Evolutionary conservation across 2,113 vertebrate genomes (phyloP).

Genomic region (Pan troglodytes): DNA sequence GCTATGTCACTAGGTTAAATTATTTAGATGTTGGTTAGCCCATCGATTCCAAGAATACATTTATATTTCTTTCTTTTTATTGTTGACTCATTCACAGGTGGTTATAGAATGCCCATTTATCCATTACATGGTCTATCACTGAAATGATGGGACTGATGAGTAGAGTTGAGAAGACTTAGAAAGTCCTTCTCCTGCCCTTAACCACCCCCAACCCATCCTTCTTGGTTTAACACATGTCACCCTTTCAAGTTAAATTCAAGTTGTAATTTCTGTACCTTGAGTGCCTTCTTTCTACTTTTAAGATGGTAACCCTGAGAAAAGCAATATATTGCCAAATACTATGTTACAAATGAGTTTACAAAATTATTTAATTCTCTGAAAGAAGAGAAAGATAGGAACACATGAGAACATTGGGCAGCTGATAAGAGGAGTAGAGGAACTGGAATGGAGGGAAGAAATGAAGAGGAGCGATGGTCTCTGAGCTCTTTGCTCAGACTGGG

Average conservation of each 20-base stretch:
- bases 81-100: neutral
- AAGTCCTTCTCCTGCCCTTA: neutral
- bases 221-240: neutral
- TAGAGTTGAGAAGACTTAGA: neutral
- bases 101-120: neutral
- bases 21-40: neutral
- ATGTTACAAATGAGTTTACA: neutral
- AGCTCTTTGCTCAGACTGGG: neutral
- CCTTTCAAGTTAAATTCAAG: conserved; percentile 11
- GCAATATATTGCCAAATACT: neutral
- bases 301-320: neutral
- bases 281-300: neutral
- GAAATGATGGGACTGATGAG: neutral
- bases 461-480: neutral
- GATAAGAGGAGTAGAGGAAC: neutral
- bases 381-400: neutral
- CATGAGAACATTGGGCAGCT: neutral
- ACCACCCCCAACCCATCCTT: neutral
- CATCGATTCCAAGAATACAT: neutral
- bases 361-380: conserved; percentile 26
- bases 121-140: neutral
- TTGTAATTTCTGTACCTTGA: neutral
- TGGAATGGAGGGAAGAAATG: neutral
- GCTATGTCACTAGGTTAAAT: neutral
- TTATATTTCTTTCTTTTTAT: neutral